Base-by-base conservation (phyloP, 2,797 vertebrate genomes). In the Cirrhinus molitorella region DNA sequence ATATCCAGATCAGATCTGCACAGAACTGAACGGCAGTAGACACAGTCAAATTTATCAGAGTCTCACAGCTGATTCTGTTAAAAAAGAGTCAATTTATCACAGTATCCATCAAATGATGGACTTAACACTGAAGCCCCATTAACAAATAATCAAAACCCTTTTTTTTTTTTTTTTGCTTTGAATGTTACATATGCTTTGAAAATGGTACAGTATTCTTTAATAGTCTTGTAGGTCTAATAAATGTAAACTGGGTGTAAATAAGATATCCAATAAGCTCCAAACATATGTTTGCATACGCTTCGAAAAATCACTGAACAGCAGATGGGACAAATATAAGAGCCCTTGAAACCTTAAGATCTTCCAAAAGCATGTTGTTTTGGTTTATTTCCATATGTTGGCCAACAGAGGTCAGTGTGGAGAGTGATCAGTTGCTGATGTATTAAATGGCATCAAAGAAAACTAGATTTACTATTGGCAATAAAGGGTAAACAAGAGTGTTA, bases 1-100 rank as follows among this genome's bases (percentile, higher is more conserved):
- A 2, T 13, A n/a, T 68, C 23, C 28, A 23, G 72, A 77, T 16
- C n/a, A 25, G 10, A 71, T 65, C 34, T 85, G 70, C 57, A 55
- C 34, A 25, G 28, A 80, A 12, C n/a, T 68, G 25, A 2, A 68
- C 5, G 0, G 3, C 5, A 53, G 9, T 5, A 28, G 47, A 72
- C 25, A 72, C 16, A 72, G 71, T n/a, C 5, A 73, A 1, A 0
- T 73, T 7, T 73, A 51, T 53, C 71, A 73, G 11, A 21, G 10
- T 73, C 47, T 73, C 1, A 28, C 3, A 14, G 11, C 11, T 7
- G 37, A 83, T 5, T 76, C 49, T 40, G 4, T 45, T 19, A 0
- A 10, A 17, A 6, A 45, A 19, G 65, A 77, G 51, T 14, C 51
- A 0, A 6, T 61, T 40, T 61, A 40, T 70, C 40, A 77, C 37